phyloP scores from a whole-genome alignment of 2,888 invertebrate species.

The Gortyna flavago region DNA sequence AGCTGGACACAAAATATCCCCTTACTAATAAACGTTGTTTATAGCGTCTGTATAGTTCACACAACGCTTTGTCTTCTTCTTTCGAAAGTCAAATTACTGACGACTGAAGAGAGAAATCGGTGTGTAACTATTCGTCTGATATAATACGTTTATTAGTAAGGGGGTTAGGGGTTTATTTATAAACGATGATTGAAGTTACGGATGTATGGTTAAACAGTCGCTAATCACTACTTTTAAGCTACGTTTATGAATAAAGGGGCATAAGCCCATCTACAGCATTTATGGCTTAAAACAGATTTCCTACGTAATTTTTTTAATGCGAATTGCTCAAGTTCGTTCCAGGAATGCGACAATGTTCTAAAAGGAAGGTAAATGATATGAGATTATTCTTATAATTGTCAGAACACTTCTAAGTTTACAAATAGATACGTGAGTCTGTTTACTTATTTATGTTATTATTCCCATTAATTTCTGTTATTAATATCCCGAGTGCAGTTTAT shows the following conservation, averaged over 20 bases:
- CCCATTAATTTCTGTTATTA: conserved; percentile 52
- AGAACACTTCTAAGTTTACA: conserved; percentile 21
- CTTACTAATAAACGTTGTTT: too few species aligned
- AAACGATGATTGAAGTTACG: neutral
- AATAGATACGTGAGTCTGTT: conserved; percentile 22
- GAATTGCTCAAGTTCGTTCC: neutral
- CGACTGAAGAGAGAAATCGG: too few species aligned
- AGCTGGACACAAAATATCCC: too few species aligned
- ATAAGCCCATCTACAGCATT: neutral
- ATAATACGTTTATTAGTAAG: too few species aligned
- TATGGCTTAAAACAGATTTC: neutral
- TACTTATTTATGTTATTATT: conserved; percentile 50
- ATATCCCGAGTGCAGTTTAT: conserved; percentile 30
- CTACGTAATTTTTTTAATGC: neutral
- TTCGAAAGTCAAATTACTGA: too few species aligned
- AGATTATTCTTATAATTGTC: conserved; percentile 35
- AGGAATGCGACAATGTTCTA: neutral
- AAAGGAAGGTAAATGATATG: conserved; percentile 13
- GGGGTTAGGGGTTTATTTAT: neutral
- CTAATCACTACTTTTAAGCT: too few species aligned
- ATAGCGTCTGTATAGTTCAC: too few species aligned
- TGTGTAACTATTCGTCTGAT: too few species aligned
- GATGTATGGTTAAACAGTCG: too few species aligned
- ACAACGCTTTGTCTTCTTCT: too few species aligned
- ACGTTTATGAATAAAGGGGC: neutral